Base-by-base conservation (phyloP, 2,797 vertebrate species). In the Bryconaethiops microstoma region DNA sequence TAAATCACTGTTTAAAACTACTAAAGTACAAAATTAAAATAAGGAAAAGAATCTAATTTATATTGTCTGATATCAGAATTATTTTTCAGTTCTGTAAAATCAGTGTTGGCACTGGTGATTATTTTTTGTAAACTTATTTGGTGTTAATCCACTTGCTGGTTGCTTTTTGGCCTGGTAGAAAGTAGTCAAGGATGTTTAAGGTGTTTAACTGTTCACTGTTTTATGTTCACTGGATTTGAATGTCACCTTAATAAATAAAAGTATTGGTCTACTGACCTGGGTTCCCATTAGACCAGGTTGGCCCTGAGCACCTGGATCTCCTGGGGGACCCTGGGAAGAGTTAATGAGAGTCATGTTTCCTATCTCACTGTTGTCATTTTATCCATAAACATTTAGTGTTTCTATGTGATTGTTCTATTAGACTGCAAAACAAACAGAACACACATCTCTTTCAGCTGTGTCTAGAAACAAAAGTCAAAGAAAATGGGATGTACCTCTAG, bases 251-350 rank as follows among this genome's bases (percentile, higher is more conserved):
- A 48, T 52, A 0, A 69, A 29, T 55, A 10, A 62, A 55, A 17
- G 5, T 14, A 29, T 39, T 19, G 64, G 57, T 4, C n/a, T 23
- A 90, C 94, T 92, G 88, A 98, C 96, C 88, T 0, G 84, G 80
- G 81, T 74, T 25, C 96, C 96, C 0, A 76, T 52, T n/a, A 81
- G 85, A 54, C 96, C 96, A 0, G 75, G 82, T 6, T 86, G 73
- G 50, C 96, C 96, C 0, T 71, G 91, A 48, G 83, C 71, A 69
- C 96, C 96, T 67, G 90, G 90, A 0, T 89, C 93, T 79, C 96
- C 96, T 1, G 81, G 73, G 54, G 79, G 71, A 0, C 93, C 94
- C 94, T 95, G 78, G 19, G 14, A 74, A 77, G 14, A 13, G 67
- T 0, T 84, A 23, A n/a, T 42, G 39, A 50, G n/a, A 39, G 2